Evolutionary conservation across 2,888 invertebrate genomes (phyloP), one percentile per base, ranked within the genome.

Genomic region (Platycheirus rosarum): DNA sequence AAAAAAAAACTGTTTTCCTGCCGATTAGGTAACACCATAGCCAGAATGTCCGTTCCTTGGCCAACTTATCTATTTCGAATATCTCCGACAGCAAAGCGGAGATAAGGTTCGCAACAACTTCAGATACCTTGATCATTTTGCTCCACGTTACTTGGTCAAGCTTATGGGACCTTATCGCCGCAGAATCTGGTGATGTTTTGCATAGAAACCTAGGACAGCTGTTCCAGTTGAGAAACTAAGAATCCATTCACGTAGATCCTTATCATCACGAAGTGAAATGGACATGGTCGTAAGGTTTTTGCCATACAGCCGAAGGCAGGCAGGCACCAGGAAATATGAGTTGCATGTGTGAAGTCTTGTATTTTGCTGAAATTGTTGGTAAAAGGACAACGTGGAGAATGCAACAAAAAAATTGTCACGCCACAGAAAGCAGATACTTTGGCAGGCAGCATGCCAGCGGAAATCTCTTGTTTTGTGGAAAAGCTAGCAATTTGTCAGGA

Each of bases 31-130:
- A 80, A 80, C 75, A 76, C 70, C 66, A 44, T 32, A 49, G 44
- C 35, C 55, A 68, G 29, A 69, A 60, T 80, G 53, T 69, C 63
- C 63, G 69, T 40, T 32, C 40, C 68, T 23, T 73, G 51, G 26
- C 60, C 23, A 42, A 70, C 70, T 76, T 71, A 76, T 80, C 70
- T 44, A 6, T 46, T 37, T 40, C 26, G 16, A 53, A 60, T 78
- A 80, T 80, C 80, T 66, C 46, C 65, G 62, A 80, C 70, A 60
- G 76, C 80, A 80, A 80, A 80, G 76, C 35, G 80, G 46, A 76
- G 80, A 76, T 80, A 76, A 76, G 65, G 23, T 46, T n/a, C 14
- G n/a, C 51, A 66, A 71, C 80, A 71, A 42, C 46, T 49, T 66
- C 44, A 76, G 80, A 75, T 75, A 57, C 69, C 63, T 75, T 60